Percentiles rank a stretch among this genome's conserved stretches.
Conservation (phyloP, 2,797 vertebrate genomes). For the Meriones psammophilus region DNA sequence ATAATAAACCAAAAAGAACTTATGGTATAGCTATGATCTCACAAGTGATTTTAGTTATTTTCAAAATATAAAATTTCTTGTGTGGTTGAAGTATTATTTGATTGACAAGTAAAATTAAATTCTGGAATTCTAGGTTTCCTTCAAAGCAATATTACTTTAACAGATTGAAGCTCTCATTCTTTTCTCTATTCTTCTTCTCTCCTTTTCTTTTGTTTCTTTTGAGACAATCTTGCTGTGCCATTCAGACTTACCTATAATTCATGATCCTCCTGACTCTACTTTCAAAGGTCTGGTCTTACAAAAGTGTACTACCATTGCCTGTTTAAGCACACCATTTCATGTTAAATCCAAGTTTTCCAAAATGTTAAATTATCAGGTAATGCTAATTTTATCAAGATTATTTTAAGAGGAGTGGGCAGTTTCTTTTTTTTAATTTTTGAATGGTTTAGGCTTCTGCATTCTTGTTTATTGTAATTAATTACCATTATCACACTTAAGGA, state of each 20-base stretch:
- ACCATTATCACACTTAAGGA: too few species aligned
- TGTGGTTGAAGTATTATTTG: neutral
- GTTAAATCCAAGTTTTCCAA: neutral
- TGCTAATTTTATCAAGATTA: neutral
- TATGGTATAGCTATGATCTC: neutral
- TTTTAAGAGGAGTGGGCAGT: neutral
- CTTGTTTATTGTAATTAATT: neutral
- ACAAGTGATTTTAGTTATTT: slow-evolving; percentile 18
- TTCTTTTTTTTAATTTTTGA: neutral
- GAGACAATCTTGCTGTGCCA: neutral
- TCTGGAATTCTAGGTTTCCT: neutral
- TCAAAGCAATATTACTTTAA: neutral
- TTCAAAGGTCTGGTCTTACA: neutral
- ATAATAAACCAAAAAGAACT: neutral
- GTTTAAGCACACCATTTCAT: neutral
- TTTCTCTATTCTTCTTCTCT: too few species aligned
- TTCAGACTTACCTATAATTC: neutral
- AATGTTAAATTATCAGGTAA: slow-evolving; percentile 30
- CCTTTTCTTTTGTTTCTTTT: neutral
- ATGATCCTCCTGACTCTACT: neutral
- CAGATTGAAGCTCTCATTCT: neutral
- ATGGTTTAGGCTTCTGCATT: neutral
- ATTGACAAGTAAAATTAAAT: slow-evolving; percentile 53
- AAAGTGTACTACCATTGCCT: too few species aligned
- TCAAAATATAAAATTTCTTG: neutral